Base-by-base conservation (phyloP, 1,140 invertebrate genomes). In the Drosophila arawakana region DNA sequence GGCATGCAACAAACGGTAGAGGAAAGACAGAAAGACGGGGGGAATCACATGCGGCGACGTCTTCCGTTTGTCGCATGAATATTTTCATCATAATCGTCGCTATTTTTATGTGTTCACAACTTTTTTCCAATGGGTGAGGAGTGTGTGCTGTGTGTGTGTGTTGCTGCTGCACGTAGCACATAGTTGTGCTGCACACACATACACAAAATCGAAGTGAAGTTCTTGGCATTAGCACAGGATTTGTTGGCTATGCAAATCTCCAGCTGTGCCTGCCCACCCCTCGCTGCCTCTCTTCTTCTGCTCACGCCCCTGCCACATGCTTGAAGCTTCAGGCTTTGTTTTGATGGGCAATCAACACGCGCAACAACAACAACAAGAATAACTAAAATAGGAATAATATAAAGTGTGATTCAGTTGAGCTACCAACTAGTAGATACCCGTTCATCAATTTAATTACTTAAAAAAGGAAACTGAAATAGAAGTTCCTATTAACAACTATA, bases 31-130 rank as follows among this genome's bases (percentile, higher is more conserved):
- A 30, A 30, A 30, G 25, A 30, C 3, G 3, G 25, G 63, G 30
- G 4, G 4, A 39, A 41, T 8, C 21, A 8, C 62, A 67, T 13
- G 63, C 75, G 79, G 76, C 72, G 49, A 79, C 72, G 80, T 66
- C 60, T 83, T 83, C 70, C 80, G 83, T 83, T 85, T 80, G 80
- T 83, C 83, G 77, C 77, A 89, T 89, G 84, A 86, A 86, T 89
- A 89, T 86, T 86, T 86, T 89, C 83, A 86, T 86, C 84, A 86
- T 86, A 86, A 88, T 86, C 83, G 80, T 72, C 52, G 76, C 83
- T 86, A 86, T 86, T 89, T 88, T 86, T 86, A 89, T 88, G 77
- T 78, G 77, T 78, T 83, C 73, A 70, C 59, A 71, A 75, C 43
- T 63, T 63, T 57, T 25, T 35, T 46, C 46, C 25, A 30, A 30